phyloP scores from a whole-genome alignment of 2,113 vertebrate species.

The Promerops cafer region DNA sequence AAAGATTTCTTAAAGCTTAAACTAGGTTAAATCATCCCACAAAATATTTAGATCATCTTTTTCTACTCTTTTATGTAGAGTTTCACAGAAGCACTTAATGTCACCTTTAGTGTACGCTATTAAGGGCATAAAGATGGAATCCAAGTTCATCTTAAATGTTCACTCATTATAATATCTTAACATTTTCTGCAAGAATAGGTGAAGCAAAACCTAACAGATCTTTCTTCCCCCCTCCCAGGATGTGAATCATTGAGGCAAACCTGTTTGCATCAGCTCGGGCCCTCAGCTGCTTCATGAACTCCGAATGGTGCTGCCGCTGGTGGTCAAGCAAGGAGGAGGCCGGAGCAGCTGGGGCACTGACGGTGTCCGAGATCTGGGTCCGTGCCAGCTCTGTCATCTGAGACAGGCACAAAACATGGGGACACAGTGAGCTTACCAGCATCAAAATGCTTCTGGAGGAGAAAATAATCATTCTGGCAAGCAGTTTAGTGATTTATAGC shows the following conservation, averaged over 20 bases:
- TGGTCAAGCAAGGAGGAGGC: constrained; percentile 66
- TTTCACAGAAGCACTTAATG: neutral
- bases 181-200: neutral
- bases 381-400: constrained; percentile 85
- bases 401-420: neutral
- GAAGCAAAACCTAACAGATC: neutral
- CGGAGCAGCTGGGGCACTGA: constrained; percentile 60
- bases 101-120: rapidly evolving
- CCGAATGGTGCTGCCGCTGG: constrained; percentile 62
- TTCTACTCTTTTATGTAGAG: neutral
- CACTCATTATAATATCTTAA: neutral
- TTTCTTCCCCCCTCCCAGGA: neutral
- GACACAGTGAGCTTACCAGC: neutral
- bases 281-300: constrained; percentile 66
- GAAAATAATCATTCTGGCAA: neutral
- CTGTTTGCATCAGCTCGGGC: constrained; percentile 73
- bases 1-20: neutral
- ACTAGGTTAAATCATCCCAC: neutral
- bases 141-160: neutral
- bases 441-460: neutral
- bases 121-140: neutral
- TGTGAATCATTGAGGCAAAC: constrained; percentile 47
- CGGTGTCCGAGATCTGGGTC: constrained; percentile 68
- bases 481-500: neutral
- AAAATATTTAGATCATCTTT: neutral